Evolutionary conservation across 2,888 invertebrate species (phyloP), one percentile per base, ranked within the genome.

Genomic region (Conistra vaccinii): DNA sequence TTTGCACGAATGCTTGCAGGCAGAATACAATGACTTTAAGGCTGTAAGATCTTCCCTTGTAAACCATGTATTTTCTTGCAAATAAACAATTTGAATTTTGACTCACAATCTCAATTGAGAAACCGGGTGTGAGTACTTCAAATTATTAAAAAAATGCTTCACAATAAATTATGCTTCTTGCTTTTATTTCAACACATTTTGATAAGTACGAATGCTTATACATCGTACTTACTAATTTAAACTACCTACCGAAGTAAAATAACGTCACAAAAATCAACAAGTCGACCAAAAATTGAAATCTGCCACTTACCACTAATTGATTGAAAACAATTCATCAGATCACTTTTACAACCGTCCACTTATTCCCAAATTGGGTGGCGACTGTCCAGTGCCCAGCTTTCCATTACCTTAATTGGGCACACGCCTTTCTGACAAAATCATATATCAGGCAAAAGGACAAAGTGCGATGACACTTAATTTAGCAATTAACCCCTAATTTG

Each of bases 401-500:
- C 83, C 88, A 87, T 88, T 87, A 94, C 85, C 89, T 88, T 93
- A 93, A 94, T 94, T 94, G 92, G 86, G 85, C 89, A 91, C 93
- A 90, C 94, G 93, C 94, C 94, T 93, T 87, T 89, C 86, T 88
- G 87, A 90, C 92, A 89, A 94, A 95, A 95, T 94, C 93, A 95
- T 95, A 94, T 95, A 95, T 93, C 93, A 90, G 89, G 90, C 92
- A 93, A 93, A 93, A 91, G 91, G 93, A 95, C 94, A 94, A 94
- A 91, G 87, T 88, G 70, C 89, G 92, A 91, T 92, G 91, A 93
- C 93, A 95, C 95, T 96, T 96, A 94, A 96, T 96, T 94, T 94
- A 92, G 91, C 95, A 95, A 96, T 96, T 96, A 95, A 94, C 92
- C 92, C 92, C 93, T 96, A 95, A 96, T 95, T 95, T 94, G 93